A percentile compares a stretch with the other conserved stretches of the same genome.
Conservation (phyloP, 2,797 vertebrate species). For the Gymnopithys bicolor region DNA sequence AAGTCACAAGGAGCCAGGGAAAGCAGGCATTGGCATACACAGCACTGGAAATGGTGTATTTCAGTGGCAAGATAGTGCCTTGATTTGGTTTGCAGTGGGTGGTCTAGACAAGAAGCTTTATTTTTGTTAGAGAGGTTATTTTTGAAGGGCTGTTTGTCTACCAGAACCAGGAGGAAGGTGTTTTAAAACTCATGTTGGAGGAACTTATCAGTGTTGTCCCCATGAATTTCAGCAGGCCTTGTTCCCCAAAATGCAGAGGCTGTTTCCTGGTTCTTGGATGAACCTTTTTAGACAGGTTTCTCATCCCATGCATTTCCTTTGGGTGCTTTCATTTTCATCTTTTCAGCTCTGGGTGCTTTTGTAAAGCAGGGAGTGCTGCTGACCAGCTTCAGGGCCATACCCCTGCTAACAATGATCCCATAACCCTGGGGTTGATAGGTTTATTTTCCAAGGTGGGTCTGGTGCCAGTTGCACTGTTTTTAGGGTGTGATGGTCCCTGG, state of each 20-base stretch:
- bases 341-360: not conserved
- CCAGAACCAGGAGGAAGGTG: not conserved
- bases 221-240: not conserved
- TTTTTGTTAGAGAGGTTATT: not conserved
- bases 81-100: not conserved
- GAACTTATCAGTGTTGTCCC: not conserved
- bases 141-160: not conserved
- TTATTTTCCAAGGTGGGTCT: not conserved
- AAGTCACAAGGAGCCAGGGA: not conserved
- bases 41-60: not conserved
- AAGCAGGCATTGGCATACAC: not conserved
- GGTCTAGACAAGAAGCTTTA: not conserved
- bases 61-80: not conserved
- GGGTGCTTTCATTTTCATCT: not conserved
- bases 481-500: not conserved
- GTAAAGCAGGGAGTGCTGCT: not conserved
- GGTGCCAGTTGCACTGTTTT: not conserved
- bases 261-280: not conserved
- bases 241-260: not conserved
- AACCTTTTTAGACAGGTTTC: not conserved
- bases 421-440: rapidly evolving
- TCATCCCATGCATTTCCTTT: not conserved
- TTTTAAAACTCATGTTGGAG: not conserved
- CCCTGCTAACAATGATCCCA: not conserved
- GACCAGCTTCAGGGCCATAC: rapidly evolving